Percentiles rank a stretch among this genome's conserved stretches.
These are phyloP conservation scores for human DNA, from an alignment of 2,113 vertebrate species.

Conservation along the genomic window GRCh38 chr6:55831501-55832000, in stretches of 20 bases:
- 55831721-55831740: background rate
- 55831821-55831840: background rate
- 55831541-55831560: slow-evolving; percentile 19
- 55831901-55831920: background rate
- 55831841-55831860: background rate
- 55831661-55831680: background rate
- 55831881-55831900: background rate
- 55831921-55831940: background rate
- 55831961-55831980: background rate
- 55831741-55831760: background rate
- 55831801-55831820: background rate
- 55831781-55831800: background rate
- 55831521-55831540: background rate
- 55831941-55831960: background rate
- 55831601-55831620: background rate
- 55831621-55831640: background rate
- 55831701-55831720: background rate
- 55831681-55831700: background rate
- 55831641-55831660: background rate
- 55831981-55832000: background rate
- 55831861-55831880: background rate
- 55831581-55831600: slow-evolving; percentile 2
- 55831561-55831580: background rate
- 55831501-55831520: background rate
- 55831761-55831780: background rate